Base-by-base conservation (phyloP, 2,113 vertebrate genomes). In the Nansenia antarctica region DNA sequence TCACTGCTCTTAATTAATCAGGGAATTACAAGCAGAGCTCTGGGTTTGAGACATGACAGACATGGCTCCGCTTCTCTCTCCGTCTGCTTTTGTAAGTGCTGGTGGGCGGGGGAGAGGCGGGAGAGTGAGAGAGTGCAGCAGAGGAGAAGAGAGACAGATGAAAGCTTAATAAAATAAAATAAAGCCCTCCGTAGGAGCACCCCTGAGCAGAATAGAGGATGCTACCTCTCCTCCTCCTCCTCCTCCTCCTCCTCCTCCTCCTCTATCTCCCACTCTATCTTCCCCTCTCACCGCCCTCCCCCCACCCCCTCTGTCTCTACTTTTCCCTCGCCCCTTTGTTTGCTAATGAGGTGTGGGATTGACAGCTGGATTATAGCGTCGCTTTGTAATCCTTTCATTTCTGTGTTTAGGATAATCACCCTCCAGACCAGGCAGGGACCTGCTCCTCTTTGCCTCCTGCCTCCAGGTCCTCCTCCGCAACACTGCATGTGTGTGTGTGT, bases 311-410 rank as follows among this genome's bases (percentile, higher is more conserved):
- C 55, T 7, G 1, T 9, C 29, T 31, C 29, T 12, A 70, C 63
- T 66, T 69, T 30, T 55, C 70, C 24, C 70, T 1, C 54, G 79
- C 54, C 63, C 42, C 78, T 66, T 29, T 78, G 30, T 74, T 87
- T 86, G 81, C 85, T 88, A 91, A 93, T 81, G 88, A 93, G 86
- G 83, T 85, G 77, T 85, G 87, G 73, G 70, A 86, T 54, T 81
- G 74, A 81, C 86, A 77, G 80, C 81, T 74, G 86, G 90, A 82
- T 85, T 87, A 86, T 77, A 73, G 6, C 26, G 67, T 86, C 57
- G 64, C 64, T 84, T 87, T 91, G 82, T 81, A 80, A 87, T 89
- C 85, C 88, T 90, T 90, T 91, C 76, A 86, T 88, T 90, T 85
- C 83, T 86, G 88, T 80, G 87, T 87, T 78, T 82, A 65, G 78